Evolutionary conservation across 2,888 invertebrate genomes (phyloP), one percentile per base, ranked within the genome.

Genomic region (Drosophila anomalipes): DNA sequence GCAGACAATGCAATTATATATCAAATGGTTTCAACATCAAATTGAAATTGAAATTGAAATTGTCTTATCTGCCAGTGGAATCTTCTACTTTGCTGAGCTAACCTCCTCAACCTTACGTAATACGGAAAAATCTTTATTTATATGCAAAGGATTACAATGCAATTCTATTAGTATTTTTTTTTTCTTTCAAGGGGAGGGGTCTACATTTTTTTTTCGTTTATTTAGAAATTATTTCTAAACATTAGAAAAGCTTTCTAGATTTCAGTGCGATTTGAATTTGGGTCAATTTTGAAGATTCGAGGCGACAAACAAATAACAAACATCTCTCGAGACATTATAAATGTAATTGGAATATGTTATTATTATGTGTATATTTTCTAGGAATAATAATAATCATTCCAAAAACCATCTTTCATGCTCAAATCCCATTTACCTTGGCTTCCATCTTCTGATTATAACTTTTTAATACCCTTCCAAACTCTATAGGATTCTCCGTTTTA

Each of bases 1-100:
- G 7, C 51, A 14, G 30, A 61, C 32, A 47, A 26, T 37, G 14
- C 37, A 57, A 51, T 52, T 51, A 35, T 12, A 26, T 4, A 30
- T 39, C 19, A 47, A 58, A 59, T 22, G 5, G 56, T 51, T 60
- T 73, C 74, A 44, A 56, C 35, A 37, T 51, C 39, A 66, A 73
- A 33, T 26, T 26, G 4, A 47, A 47, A 26, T 26, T 26, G 4
- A 47, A 47, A 26, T 16, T 30, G 14, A 35, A 51, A 41, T 66
- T 70, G 52, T 19, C 12, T 58, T 32, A 19, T 32, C 41, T 44
- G 41, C 32, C 2, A 26, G 16, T 30, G n/a, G 3, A n/a, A 39
- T 30, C 28, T 56, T 26, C 28, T 4, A 30, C 30, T 47, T 47
- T 47, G 47, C 14, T 16, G 14, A 52, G 6, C n/a, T 3, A 52